Evolutionary conservation across 2,797 vertebrate genomes (phyloP).

Genomic region (Cichlasoma orientale): DNA sequence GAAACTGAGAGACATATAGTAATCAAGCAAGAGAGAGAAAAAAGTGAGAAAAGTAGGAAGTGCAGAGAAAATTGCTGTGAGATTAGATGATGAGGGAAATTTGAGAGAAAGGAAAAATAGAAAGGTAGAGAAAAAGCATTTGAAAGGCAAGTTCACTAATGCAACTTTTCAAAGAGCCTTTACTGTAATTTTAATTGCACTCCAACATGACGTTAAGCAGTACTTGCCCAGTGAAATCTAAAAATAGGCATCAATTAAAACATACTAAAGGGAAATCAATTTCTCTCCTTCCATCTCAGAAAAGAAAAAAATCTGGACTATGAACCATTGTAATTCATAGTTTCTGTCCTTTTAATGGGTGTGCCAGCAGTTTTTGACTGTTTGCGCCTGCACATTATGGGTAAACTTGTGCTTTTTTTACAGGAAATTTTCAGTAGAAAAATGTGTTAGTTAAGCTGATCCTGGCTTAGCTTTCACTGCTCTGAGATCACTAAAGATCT

Average conservation of each 20-base stretch:
- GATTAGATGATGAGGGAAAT: constrained; percentile 24
- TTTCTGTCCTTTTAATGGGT: background rate
- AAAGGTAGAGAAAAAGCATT: background rate
- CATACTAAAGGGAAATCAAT: background rate
- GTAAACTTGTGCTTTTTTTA: background rate
- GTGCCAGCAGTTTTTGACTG: background rate
- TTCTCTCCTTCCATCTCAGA: background rate
- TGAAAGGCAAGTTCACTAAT: constrained; percentile 13
- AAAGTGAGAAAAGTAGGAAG: constrained; percentile 12
- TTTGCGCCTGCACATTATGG: background rate
- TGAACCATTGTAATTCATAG: background rate
- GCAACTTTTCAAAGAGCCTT: background rate
- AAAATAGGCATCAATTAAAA: background rate
- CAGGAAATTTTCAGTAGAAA: too few species aligned
- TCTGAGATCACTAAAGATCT: background rate
- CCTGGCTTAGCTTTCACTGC: background rate
- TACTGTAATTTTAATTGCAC: background rate
- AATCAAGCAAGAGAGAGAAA: constrained; percentile 30
- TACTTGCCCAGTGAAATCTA: background rate
- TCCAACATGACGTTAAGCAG: background rate
- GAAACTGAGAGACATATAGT: constrained; percentile 41
- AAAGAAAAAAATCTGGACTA: background rate
- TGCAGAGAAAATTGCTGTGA: constrained; percentile 21
- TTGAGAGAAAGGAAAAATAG: constrained; percentile 3
- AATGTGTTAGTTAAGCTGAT: too few species aligned